Base-by-base conservation (phyloP, 2,797 vertebrate genomes). In the Pseudochirops corinnae region DNA sequence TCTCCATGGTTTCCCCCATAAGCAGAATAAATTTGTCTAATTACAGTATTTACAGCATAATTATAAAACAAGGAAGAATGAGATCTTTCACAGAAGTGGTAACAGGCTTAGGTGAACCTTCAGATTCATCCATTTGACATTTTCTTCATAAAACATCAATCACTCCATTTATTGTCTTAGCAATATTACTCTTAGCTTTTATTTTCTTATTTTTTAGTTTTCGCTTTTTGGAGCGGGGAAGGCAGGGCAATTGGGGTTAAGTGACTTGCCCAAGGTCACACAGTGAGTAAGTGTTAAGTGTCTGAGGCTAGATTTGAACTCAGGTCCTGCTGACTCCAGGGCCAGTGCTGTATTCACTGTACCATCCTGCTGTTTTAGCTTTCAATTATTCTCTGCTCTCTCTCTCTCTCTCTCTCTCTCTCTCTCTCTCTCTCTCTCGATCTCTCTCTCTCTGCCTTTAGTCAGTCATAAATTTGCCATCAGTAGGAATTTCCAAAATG, bases 11-110 rank as follows among this genome's bases (percentile, higher is more conserved):
- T 26, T 93, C 94, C 92, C 62, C 95, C 4, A 55, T 91, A 46
- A 82, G 87, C 21, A 93, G 39, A 90, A n/a, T 93, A 93, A 94
- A 52, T 4, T 90, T 50, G 21, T 96, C 93, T 91, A 31, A 33
- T 92, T 87, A 4, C 50, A 91, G 0, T 96, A 96, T 97, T 97
- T 95, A 67, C 92, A 91, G 60, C 94, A 97, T 95, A 93, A 55
- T 67, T 67, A 96, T 92, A 50, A 92, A 96, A 56, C 94, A 91
- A 91, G 91, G n/a, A 56, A 55, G 6, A 31, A 14, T 92, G 58
- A 91, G 14, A 58, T 95, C 50, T 97, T 97, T 92, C 67, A 28
- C 5, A 52, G 90, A 92, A 92, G 16, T 18, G 13, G 31, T 58
- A 93, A 93, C 91, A 18, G 39, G 90, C 18, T 90, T 94, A 24